Base-by-base conservation (phyloP, 2,888 invertebrate genomes). In the Dusona sp. region DNA sequence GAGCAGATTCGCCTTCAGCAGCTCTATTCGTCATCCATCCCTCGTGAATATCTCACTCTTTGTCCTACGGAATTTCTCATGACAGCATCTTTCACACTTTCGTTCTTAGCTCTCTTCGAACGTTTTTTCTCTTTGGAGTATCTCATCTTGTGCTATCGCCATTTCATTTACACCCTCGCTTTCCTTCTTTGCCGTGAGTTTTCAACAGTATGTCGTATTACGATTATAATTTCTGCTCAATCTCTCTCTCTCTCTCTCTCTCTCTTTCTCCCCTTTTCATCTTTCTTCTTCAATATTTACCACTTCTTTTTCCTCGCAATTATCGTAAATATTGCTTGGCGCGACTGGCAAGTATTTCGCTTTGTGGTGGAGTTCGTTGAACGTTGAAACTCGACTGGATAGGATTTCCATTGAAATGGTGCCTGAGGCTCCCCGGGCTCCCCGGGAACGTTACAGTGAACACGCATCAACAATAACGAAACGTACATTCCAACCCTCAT, bases 351-450 rank as follows among this genome's bases (percentile, higher is more conserved):
- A 65, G 22, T 25, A 61, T 61, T n/a, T 78, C 42, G 36, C 88
- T 88, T 91, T 90, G 91, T 89, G 90, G 90, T 89, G 84, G 89
- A 90, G 91, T 91, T 91, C 90, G 91, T 91, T 91, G 90, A 91
- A 90, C 91, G 90, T 89, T 88, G 29, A 67, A 78, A 72, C 72
- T 85, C 29, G 57, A 54, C 33, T 38, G 68, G 45, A 64, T 33
- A 33, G 68, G 57, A 48, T 78, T 78, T 85, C 73, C 72, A 78
- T 72, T 51, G 57, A 51, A 42, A 29, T 54, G 4, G 22, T 36
- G 25, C 33, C n/a, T 8, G 22, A 48, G 57, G 19, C 19, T 22
- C 42, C 38, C 42, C 0, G 64, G 64, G 33, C 29, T 72, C 36
- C 16, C 25, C 13, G n/a, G n/a, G 22, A 25, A 64, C 42, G 42